Evolutionary conservation across 2,888 invertebrate genomes (phyloP), one percentile per base, ranked within the genome.

Genomic region (Drosophila infuscata): DNA sequence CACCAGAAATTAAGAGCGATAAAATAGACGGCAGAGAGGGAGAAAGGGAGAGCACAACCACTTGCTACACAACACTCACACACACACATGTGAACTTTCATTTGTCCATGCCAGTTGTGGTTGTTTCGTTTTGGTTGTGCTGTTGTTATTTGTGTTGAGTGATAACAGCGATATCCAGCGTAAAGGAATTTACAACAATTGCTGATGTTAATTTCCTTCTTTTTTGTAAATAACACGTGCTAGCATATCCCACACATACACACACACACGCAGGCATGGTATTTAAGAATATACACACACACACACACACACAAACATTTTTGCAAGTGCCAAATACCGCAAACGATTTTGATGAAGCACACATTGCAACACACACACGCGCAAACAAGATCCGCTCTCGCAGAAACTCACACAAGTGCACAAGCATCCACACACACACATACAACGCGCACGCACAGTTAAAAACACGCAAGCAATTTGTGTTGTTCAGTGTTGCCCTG

Each of bases 391-490:
- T 43, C 43, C 48, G 49, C 74, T 51, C 62, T 58, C 52, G 54
- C 62, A 60, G 43, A 69, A 54, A 66, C 49, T 41, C 59, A 49
- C 70, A 78, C 43, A 62, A 60, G 29, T 35, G 66, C 59, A 15
- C 12, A 25, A 25, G 20, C 67, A 70, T 46, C 64, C 54, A 67
- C 49, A 73, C 54, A 48, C 15, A 29, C 25, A 46, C 30, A 51
- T n/a, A 46, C 43, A 33, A 62, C 46, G 64, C 51, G 48, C 33
- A 69, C 60, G 56, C 41, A 79, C 53, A 53, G 63, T 78, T 70
- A 49, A 65, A 74, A 83, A 79, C 85, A 84, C 79, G 84, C 79
- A 83, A 74, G 79, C 84, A 76, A 68, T 66, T 70, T 74, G 38
- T 56, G n/a, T 35, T 49, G 43, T 65, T 59, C 20, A 54, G 58